These are phyloP conservation scores for Glandiceps talaboti DNA, from an alignment of 53 echinoderm and acorn worm genomes.

Conservation along the genomic window DNA sequence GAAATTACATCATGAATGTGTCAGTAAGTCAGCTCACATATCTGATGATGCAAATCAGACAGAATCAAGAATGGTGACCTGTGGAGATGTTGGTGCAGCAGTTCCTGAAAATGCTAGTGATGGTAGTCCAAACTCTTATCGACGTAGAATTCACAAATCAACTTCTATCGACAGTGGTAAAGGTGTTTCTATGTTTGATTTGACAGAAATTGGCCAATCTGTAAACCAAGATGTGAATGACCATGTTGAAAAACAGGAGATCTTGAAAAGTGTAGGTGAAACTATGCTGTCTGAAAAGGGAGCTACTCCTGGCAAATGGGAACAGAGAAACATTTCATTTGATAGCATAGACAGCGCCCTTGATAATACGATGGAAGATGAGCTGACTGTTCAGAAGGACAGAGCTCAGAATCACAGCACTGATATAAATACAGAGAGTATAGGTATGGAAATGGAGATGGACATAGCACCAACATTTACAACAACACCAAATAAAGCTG, in stretches of 20 bases:
- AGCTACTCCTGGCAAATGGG: no score
- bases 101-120: no score
- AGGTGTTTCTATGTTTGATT: constrained; percentile 70
- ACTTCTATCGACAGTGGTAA: constrained; percentile 85
- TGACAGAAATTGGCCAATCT: constrained; percentile 18
- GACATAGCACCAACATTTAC: no score
- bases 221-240: constrained; percentile 12
- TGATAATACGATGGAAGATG: not conserved
- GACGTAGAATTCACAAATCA: no score
- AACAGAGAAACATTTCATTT: not conserved
- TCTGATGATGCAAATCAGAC: no score
- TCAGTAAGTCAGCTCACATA: no score
- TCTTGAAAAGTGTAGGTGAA: not conserved
- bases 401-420: constrained; percentile 9
- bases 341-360: not conserved
- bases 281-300: not conserved
- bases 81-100: no score
- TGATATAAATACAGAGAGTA: not conserved
- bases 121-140: no score
- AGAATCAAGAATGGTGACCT: no score
- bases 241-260: not conserved
- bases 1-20: no score
- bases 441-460: not conserved
- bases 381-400: not conserved
- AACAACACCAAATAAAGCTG: no score